Evolutionary conservation across 1,140 invertebrate species (phyloP).

Genomic region (Zaprionus africanus): DNA sequence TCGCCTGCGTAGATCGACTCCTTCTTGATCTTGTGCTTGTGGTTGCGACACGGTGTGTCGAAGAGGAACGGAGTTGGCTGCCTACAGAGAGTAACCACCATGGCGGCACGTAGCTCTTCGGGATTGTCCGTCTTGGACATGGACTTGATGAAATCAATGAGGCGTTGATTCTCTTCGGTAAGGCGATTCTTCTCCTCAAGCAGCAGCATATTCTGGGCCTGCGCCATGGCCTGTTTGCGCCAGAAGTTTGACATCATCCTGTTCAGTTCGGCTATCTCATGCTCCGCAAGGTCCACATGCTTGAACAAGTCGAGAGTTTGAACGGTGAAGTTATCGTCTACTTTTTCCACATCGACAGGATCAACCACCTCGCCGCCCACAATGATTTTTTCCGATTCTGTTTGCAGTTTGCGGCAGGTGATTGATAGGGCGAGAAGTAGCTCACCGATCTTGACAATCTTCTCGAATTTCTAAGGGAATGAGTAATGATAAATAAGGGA

Average conservation of each 20-base stretch:
- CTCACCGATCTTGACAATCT: conserved; percentile 73
- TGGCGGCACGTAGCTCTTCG: conserved; percentile 61
- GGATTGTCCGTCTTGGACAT: conserved; percentile 74
- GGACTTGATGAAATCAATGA: conserved; percentile 70
- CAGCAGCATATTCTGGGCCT: conserved; percentile 68
- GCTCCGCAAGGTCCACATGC: conserved; percentile 71
- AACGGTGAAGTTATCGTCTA: conserved; percentile 47
- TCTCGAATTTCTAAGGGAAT: conserved; percentile 57
- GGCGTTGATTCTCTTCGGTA: conserved; percentile 68
- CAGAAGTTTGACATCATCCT: conserved; percentile 66
- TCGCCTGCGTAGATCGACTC: conserved; percentile 43
- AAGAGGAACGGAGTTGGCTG: conserved; percentile 52
- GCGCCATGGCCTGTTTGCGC: conserved; percentile 70
- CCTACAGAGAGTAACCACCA: conserved; percentile 34
- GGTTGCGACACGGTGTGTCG: conserved; percentile 45
- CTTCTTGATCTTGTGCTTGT: conserved; percentile 21
- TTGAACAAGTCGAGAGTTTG: conserved; percentile 58
- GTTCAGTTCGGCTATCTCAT: conserved; percentile 54
- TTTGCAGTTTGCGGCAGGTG: conserved; percentile 79
- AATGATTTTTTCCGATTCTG: conserved; percentile 73
- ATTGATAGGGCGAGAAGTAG: conserved; percentile 69
- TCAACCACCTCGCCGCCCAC: conserved; percentile 59
- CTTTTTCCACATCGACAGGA: conserved; percentile 30
- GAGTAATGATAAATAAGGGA: background rate
- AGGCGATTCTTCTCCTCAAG: conserved; percentile 62